Percentiles rank a stretch among this genome's conserved stretches.
phyloP scores from a whole-genome alignment of 2,888 invertebrate species.

The Apamea monoglypha region DNA sequence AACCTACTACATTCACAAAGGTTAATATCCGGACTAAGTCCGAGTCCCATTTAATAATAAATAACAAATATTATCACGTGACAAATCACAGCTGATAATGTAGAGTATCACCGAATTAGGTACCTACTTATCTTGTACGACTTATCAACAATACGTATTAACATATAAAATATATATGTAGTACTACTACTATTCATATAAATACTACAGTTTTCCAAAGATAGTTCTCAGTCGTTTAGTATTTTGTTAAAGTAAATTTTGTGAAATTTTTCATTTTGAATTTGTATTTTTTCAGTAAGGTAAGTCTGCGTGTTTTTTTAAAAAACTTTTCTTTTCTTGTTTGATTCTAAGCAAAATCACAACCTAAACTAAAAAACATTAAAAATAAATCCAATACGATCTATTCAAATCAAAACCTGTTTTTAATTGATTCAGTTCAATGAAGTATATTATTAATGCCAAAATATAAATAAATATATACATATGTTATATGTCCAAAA shows the following conservation, averaged over 20 bases:
- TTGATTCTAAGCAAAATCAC: not conserved
- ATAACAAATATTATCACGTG: conserved; percentile 16
- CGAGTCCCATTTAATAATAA: not conserved
- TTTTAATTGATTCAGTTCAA: not conserved
- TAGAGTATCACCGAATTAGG: conserved; percentile 41
- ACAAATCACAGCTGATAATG: conserved; percentile 44
- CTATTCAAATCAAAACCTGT: not conserved
- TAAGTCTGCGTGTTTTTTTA: conserved; percentile 11
- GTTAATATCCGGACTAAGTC: conserved; percentile 26
- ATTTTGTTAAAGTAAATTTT: conserved; percentile 10
- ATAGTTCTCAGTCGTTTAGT: conserved; percentile 17
- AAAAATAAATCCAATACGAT: not conserved
- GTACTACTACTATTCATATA: conserved; percentile 29
- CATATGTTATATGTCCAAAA: too few species aligned
- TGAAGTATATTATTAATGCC: too few species aligned
- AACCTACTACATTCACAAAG: not conserved
- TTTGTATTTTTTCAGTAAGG: conserved; percentile 13
- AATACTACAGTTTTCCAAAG: conserved; percentile 23
- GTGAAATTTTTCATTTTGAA: not conserved
- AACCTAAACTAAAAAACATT: not conserved
- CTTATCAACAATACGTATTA: conserved; percentile 37
- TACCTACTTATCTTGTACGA: conserved; percentile 44
- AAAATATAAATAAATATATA: too few species aligned
- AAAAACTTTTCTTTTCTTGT: not conserved
- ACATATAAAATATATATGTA: conserved; percentile 6